These are phyloP conservation scores for Diplolepis rosae DNA, from an alignment of 2,888 invertebrate species.

Conservation along the genomic window DNA sequence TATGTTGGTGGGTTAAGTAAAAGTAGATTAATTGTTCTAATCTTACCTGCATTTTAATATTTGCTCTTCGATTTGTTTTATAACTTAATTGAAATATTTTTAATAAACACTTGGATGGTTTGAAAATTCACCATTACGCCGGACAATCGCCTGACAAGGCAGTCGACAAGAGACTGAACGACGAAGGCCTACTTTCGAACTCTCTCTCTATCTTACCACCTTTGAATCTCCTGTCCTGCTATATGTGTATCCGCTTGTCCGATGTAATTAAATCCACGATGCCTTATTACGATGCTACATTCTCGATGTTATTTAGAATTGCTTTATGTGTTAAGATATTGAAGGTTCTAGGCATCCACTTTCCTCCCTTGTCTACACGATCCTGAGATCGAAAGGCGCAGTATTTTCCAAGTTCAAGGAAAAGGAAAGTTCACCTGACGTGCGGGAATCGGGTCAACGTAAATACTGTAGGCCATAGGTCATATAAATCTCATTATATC, in stretches of 20 bases:
- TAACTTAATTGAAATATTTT: background rate
- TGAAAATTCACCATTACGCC: slow-evolving; percentile 68
- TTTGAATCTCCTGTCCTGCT: slow-evolving; percentile 56
- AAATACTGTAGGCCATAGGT: slow-evolving; percentile 20
- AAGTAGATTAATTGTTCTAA: background rate
- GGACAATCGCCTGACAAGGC: slow-evolving; percentile 68
- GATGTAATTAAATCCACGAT: slow-evolving; percentile 49
- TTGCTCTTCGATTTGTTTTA: background rate
- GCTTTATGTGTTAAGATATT: slow-evolving; percentile 29
- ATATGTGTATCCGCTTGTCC: slow-evolving; percentile 42
- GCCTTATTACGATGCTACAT: slow-evolving; percentile 35
- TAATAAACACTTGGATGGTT: slow-evolving; percentile 27
- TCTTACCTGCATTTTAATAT: background rate
- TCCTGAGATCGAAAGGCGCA: slow-evolving; percentile 46
- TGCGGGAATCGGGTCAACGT: slow-evolving; percentile 25
- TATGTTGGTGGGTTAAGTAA: too few relatives aligned
- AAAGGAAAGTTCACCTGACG: slow-evolving; percentile 41
- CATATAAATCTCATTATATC: slow-evolving; percentile 4
- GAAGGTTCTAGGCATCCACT: slow-evolving; percentile 38
- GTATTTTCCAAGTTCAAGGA: slow-evolving; percentile 48
- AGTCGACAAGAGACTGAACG: slow-evolving; percentile 71
- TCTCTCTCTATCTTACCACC: slow-evolving; percentile 67
- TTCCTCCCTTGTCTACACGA: slow-evolving; percentile 41
- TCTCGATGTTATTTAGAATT: background rate
- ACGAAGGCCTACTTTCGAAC: slow-evolving; percentile 72